phyloP scores from a whole-genome alignment of 1,140 invertebrate species.

The Galleria mellonella region DNA sequence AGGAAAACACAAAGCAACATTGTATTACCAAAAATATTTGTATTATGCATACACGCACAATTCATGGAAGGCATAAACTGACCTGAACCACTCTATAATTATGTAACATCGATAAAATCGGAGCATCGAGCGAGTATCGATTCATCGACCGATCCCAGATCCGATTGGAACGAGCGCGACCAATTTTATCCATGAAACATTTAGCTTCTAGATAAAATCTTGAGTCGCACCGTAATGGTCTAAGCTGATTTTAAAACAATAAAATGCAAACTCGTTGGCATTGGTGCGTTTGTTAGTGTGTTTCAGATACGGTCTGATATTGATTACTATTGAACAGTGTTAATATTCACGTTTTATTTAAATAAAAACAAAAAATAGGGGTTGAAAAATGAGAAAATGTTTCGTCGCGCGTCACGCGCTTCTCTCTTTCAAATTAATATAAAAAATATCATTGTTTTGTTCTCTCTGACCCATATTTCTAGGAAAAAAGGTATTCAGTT shows the following conservation, averaged over 20 bases:
- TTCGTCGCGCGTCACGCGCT: too few species aligned
- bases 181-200: conserved; percentile 70
- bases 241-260: conserved; percentile 61
- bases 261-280: conserved; percentile 38
- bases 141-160: conserved; percentile 32
- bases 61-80: conserved; percentile 31
- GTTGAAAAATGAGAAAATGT: too few species aligned
- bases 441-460: too few species aligned
- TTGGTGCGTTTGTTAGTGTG: conserved; percentile 30
- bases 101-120: conserved; percentile 57
- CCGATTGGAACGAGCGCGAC: conserved; percentile 54
- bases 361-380: too few species aligned
- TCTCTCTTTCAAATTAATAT: too few species aligned
- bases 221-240: conserved; percentile 34
- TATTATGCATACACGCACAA: conserved; percentile 36
- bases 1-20: too few species aligned
- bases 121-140: conserved; percentile 28
- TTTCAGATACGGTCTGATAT: conserved; percentile 62
- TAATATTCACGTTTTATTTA: conserved; percentile 18
- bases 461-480: too few species aligned
- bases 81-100: conserved; percentile 48
- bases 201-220: conserved; percentile 60
- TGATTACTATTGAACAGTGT: conserved; percentile 39
- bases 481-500: too few species aligned
- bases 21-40: conserved; percentile 3